A percentile compares a stretch with the other conserved stretches of the same genome.
phyloP scores from a whole-genome alignment of 2,113 vertebrate genomes.

The Trematocara unimaculatum region DNA sequence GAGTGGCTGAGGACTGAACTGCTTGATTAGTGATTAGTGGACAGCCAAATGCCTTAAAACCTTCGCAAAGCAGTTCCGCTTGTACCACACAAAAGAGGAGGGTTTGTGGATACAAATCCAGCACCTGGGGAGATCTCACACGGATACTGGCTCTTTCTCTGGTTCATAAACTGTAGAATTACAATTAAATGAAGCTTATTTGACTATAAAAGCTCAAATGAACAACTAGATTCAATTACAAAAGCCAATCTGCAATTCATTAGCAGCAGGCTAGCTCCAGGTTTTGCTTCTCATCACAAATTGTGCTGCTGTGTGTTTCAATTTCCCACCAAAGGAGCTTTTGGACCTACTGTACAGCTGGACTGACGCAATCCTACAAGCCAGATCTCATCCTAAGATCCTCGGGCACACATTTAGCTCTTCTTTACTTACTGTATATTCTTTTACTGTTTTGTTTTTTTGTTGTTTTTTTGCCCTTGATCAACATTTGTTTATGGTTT shows the following conservation, averaged over 20 bases:
- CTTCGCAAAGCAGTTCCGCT: not conserved
- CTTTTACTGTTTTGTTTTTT: not conserved
- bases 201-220: conserved; percentile 9
- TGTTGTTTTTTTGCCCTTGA: not conserved
- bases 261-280: not conserved
- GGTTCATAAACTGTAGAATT: conserved; percentile 17
- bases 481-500: not conserved
- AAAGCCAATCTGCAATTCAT: conserved; percentile 37
- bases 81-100: not conserved
- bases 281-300: conserved; percentile 26
- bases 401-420: not conserved
- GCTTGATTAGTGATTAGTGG: not conserved
- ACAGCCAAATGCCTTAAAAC: not conserved
- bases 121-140: not conserved
- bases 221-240: conserved; percentile 46
- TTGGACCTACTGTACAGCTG: not conserved
- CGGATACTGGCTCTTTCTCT: not conserved
- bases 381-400: not conserved
- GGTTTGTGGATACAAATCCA: not conserved
- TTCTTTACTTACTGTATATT: not conserved
- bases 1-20: not conserved
- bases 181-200: conserved; percentile 10
- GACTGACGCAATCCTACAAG: not conserved
- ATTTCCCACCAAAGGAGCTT: not conserved
- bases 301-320: not conserved